Base-by-base conservation (phyloP, 2,797 vertebrate species). In the Hipposideros larvatus region DNA sequence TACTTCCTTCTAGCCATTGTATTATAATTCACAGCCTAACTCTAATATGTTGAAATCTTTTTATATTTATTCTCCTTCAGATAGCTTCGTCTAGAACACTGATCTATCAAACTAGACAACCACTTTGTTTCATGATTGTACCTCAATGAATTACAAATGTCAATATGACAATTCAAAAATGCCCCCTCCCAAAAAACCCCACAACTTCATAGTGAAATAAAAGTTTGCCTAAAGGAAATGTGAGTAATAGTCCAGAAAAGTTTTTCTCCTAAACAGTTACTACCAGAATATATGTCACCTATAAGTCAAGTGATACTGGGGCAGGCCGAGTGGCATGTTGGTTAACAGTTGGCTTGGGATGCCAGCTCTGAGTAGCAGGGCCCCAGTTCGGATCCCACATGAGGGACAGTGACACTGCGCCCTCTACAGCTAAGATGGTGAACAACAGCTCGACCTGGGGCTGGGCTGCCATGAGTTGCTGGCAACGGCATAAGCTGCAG, bases 41-140 rank as follows among this genome's bases (percentile, higher is more conserved):
- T 70, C 68, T 79, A 90, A 55, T 57, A 87, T 11, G 37, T 28
- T 92, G 19, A 93, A 84, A 77, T 87, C 55, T 84, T 71, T 68
- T 66, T 87, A 48, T 22, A 87, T 57, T 90, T 66, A 59, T 85
- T 91, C 31, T 66, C 48, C 43, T 83, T 66, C 16, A 91, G 28
- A 73, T 11, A 87, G 34, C 66, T 92, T 92, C 92, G 66, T 86
- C 31, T 73, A 91, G 48, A 84, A 91, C 48, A 80, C 1, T 68
- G 21, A 85, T 28, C 34, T 53, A 26, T 34, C 84, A 87, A 75
- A 79, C 15, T 89, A 89, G 93, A 63, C 43, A 77, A 82, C 53
- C 28, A 68, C 48, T 87, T 65, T 59, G n/a, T 74, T 95, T 80
- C 83, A 95, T 70, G 9, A 95, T 93, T 89, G 95, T 55, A 74